Evolutionary conservation across 92 coral and sea anemone species (phyloP).

Genomic region (Epizoanthus scotinus): DNA sequence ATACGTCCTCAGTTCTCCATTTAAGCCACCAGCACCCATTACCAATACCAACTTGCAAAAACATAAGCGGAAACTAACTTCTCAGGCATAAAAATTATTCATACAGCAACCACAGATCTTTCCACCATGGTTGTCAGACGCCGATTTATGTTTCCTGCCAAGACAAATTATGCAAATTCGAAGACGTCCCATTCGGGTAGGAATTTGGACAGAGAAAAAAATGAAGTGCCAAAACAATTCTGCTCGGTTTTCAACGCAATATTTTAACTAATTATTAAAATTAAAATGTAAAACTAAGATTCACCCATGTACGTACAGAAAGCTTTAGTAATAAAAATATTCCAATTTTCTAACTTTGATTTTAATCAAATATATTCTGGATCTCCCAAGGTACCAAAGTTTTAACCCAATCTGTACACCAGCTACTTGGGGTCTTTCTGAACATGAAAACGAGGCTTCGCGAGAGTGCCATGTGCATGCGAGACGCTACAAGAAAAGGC

Average conservation of each 20-base stretch:
- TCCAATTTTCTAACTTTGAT: background rate
- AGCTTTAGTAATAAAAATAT: no score
- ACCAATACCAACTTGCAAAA: constrained; percentile 42
- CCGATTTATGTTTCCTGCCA: background rate
- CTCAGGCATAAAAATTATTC: constrained; percentile 26
- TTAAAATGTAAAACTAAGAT: no score
- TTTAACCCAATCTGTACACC: background rate
- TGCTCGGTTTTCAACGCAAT: no score
- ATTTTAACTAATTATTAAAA: no score
- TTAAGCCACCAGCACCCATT: constrained; percentile 94
- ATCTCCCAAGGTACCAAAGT: background rate
- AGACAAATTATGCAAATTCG: background rate
- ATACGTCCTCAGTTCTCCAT: constrained; percentile 80
- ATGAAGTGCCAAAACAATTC: no score
- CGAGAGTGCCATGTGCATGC: constrained; percentile 6
- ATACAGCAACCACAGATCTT: background rate
- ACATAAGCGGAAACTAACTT: background rate
- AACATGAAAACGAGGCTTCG: constrained; percentile 33
- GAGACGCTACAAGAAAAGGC: constrained; percentile 7
- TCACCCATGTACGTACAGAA: no score
- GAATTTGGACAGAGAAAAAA: background rate
- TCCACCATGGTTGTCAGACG: background rate
- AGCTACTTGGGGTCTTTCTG: background rate
- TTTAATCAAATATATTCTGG: background rate
- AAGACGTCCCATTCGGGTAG: background rate